Conservation (phyloP, 2,888 invertebrate genomes). For the Pristionchus japonicus region DNA sequence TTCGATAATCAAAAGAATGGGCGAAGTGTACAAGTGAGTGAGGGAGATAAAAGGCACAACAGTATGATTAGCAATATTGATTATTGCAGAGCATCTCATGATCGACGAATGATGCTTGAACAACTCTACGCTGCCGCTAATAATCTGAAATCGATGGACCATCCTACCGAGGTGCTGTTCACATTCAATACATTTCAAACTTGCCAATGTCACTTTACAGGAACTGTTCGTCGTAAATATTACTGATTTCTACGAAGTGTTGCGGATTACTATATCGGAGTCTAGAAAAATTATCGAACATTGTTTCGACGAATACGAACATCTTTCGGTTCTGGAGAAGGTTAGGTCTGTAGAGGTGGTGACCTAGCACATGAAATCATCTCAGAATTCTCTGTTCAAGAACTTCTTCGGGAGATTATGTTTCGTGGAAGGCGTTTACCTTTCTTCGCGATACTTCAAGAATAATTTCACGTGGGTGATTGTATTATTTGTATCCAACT, state of each 20-base stretch:
- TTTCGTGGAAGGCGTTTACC: neutral
- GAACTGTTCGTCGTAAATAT: neutral
- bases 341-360: no score
- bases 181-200: neutral
- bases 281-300: no score
- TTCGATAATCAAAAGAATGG: neutral
- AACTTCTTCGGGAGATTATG: neutral
- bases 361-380: no score
- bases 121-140: neutral
- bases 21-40: neutral
- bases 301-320: no score
- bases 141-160: neutral
- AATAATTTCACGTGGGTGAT: neutral
- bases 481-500: no score
- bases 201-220: neutral
- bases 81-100: neutral
- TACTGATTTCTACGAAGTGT: no score
- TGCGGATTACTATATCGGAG: no score
- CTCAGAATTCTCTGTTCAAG: neutral
- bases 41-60: no score
- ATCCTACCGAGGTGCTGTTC: neutral
- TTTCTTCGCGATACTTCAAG: neutral
- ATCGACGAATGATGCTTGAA: neutral
- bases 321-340: no score
- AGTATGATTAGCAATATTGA: no score